Conservation (phyloP, 2,888 invertebrate species). For the Achlya flavicornis region DNA sequence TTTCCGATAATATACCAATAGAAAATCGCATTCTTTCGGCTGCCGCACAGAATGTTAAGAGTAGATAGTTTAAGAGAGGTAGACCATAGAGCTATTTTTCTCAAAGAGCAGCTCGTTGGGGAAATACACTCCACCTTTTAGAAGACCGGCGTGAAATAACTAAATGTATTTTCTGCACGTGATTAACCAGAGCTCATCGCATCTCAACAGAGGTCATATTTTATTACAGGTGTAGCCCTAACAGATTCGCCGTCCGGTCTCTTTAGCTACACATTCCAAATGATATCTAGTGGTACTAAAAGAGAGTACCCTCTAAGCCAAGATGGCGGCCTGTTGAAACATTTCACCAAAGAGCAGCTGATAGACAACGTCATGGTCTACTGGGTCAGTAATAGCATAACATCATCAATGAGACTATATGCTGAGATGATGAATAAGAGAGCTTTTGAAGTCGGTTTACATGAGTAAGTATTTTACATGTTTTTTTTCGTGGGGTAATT, state of each 20-base stretch:
- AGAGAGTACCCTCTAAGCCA: constrained; percentile 19
- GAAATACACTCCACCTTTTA: no score
- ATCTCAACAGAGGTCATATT: no score
- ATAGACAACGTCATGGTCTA: constrained; percentile 86
- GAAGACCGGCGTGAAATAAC: no score
- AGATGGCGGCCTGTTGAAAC: constrained; percentile 85
- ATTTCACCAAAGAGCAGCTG: constrained; percentile 85
- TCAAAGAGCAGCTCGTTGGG: no score
- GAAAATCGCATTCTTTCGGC: no score
- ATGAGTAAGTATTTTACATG: constrained; percentile 50
- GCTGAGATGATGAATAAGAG: constrained; percentile 76
- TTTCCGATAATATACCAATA: no score
- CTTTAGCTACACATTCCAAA: constrained; percentile 91
- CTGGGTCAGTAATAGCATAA: constrained; percentile 88
- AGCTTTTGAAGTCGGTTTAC: constrained; percentile 39
- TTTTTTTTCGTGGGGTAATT: no score
- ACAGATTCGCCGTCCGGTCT: constrained; percentile 82
- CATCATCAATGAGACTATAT: constrained; percentile 85
- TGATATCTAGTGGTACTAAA: constrained; percentile 89
- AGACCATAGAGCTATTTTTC: no score
- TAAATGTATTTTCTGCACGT: no score
- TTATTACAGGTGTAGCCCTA: neutral
- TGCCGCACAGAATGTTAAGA: no score
- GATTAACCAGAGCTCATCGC: no score
- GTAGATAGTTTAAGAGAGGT: no score